phyloP scores from a whole-genome alignment of 2,113 vertebrate species.

The Helogale parvula region DNA sequence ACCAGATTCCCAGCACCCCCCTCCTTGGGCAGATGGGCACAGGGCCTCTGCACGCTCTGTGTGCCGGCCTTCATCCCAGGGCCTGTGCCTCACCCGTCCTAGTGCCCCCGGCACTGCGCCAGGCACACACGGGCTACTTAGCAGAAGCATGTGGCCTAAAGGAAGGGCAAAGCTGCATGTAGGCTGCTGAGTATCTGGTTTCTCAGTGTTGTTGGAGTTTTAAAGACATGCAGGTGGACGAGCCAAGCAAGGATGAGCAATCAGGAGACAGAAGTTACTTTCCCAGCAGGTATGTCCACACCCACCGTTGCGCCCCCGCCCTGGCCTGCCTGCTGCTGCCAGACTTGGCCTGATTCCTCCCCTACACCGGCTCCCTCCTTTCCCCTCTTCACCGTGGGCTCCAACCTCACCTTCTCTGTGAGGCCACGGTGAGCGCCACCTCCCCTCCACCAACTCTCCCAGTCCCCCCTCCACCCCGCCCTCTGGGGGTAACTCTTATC shows the following conservation, averaged over 20 bases:
- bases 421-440: neutral
- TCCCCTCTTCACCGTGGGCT: neutral
- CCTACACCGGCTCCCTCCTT: fast-evolving
- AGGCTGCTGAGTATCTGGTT: neutral
- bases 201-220: neutral
- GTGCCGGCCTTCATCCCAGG: too few species aligned
- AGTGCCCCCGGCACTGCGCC: neutral
- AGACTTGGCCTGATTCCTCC: neutral
- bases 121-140: neutral
- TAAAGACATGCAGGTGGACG: neutral
- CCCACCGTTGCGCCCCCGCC: neutral
- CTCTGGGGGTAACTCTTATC: neutral
- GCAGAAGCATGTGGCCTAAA: neutral
- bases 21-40: fast-evolving
- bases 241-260: neutral
- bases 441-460: neutral
- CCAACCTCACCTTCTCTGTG: neutral
- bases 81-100: fast-evolving
- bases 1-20: neutral
- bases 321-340: neutral
- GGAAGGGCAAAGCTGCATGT: neutral
- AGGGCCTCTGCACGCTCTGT: neutral
- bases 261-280: neutral
- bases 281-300: neutral
- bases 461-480: neutral